Conservation (phyloP, 2,797 vertebrate species). For the Macropus fuliginosus region DNA sequence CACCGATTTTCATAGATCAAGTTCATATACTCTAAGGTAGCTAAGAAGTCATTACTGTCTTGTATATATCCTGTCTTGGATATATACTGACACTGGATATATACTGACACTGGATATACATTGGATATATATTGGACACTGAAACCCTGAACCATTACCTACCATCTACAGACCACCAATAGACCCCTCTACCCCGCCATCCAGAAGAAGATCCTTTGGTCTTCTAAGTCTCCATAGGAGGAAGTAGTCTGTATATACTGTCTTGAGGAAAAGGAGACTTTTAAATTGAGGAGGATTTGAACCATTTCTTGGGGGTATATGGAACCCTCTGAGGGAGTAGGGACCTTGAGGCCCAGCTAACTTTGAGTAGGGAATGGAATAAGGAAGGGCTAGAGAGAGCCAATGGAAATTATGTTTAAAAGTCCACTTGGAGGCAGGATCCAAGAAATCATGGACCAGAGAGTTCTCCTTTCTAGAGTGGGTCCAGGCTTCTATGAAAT, state of each 20-base stretch:
- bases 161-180: background rate
- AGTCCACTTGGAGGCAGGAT: background rate
- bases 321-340: background rate
- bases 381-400: background rate
- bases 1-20: background rate
- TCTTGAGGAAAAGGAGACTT: background rate
- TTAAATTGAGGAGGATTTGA: background rate
- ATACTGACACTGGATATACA: no score
- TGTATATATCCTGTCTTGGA: background rate
- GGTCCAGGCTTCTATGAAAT: background rate
- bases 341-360: background rate
- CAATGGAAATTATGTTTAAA: background rate
- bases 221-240: no score
- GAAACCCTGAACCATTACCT: background rate
- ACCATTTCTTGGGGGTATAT: background rate
- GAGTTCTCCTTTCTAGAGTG: background rate
- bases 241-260: background rate
- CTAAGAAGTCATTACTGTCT: background rate
- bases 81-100: no score
- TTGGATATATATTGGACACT: background rate
- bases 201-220: no score
- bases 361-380: background rate
- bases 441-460: background rate
- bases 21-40: background rate
- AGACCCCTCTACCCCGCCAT: no score